Evolutionary conservation across 2,113 vertebrate genomes (phyloP), one percentile per base, ranked within the genome.

Genomic region (Vulpes lagopus): DNA sequence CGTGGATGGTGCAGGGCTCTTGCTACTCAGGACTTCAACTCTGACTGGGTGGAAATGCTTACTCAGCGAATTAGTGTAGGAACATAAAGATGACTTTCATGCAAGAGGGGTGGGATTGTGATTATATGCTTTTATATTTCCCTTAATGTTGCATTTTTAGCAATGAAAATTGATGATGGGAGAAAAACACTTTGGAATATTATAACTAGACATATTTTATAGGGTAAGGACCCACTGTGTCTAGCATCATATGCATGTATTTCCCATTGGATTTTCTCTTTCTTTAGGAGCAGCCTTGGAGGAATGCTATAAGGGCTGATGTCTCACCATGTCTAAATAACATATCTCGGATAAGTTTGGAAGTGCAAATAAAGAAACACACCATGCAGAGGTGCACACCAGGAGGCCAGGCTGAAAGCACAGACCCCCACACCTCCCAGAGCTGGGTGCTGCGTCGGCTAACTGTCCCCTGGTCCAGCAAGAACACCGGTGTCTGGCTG

Each of bases 301-400:
- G 89, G 67, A 32, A 74, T 9, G 3, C n/a, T 53, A 51, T 76
- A 20, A 51, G n/a, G 59, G 20, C 25, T 27, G 20, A 14, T 8
- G 2, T 30, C 12, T 22, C 69, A 64, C 35, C 35, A 38, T 11
- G 23, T 22, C 81, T 32, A 30, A 43, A 17, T 49, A 38, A 60
- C 2, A 20, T 8, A 74, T 27, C 60, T 27, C 16, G 7, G 38
- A 10, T 20, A 23, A 14, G 15, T 55, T 15, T 73, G 69, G 25
- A 86, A 67, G 32, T 14, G 30, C 38, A 20, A 12, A 49, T 5
- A 59, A 19, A 25, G 59, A 87, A n/a, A 27, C 25, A 8, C 1
- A 19, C 5, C 0, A 0, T 35, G 32, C 11, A 59, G 55, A 67
- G 20, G 53, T 38, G n/a, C 32, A 15, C 3, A 4, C 15, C 51